phyloP scores from a whole-genome alignment of 2,888 invertebrate genomes.

The Nemapogon koenigi region DNA sequence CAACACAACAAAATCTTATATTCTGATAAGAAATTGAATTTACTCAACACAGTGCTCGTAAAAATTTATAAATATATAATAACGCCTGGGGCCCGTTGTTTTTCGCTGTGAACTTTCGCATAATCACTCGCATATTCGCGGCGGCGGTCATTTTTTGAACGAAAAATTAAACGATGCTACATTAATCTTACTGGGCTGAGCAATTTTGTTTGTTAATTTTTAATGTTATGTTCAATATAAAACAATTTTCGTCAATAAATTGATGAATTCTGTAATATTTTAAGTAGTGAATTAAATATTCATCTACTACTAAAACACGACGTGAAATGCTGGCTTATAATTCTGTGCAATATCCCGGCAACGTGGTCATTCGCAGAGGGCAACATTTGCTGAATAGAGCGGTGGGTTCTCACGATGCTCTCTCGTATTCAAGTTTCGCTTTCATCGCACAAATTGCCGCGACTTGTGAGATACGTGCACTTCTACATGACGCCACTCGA shows the following conservation, averaged over 20 bases:
- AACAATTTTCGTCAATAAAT: too few species aligned
- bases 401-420: constrained; percentile 7
- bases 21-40: constrained; percentile 32
- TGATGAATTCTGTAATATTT: too few species aligned
- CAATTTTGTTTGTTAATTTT: too few species aligned
- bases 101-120: constrained; percentile 7
- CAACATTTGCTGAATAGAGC: constrained; percentile 8
- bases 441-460: constrained; percentile 8
- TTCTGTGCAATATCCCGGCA: constrained; percentile 8
- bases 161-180: neutral
- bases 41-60: constrained; percentile 21
- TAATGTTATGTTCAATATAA: too few species aligned
- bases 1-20: constrained; percentile 25
- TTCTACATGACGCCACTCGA: neutral
- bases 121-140: constrained; percentile 3
- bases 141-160: constrained; percentile 1
- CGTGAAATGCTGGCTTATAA: too few species aligned
- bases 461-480: constrained; percentile 5
- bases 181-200: too few species aligned
- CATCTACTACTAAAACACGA: too few species aligned
- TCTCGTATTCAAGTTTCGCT: constrained; percentile 3
- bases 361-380: constrained; percentile 8
- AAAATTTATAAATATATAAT: constrained; percentile 18
- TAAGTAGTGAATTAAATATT: too few species aligned
- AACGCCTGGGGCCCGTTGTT: constrained; percentile 3